Percentiles rank a stretch among this genome's conserved stretches.
These are phyloP conservation scores for Poeciliopsis infans DNA, from an alignment of 2,797 vertebrate genomes.

Conservation along the genomic window DNA sequence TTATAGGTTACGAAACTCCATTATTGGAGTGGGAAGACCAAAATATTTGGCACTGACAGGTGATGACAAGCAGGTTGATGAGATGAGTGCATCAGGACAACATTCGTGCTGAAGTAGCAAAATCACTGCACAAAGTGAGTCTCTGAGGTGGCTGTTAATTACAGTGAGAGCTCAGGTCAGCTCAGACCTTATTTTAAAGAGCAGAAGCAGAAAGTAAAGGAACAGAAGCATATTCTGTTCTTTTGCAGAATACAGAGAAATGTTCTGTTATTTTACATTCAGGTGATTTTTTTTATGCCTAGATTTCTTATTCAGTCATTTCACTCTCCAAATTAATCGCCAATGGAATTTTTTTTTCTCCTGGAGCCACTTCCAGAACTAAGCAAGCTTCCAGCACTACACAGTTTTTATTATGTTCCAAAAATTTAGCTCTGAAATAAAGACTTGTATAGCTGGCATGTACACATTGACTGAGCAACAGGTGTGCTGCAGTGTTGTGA, in stretches of 20 bases:
- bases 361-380: neutral
- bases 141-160: conserved; percentile 29
- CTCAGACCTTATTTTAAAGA: conserved; percentile 26
- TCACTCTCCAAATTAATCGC: neutral
- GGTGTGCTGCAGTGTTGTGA: neutral
- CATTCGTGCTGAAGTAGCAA: conserved; percentile 20
- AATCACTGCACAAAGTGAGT: conserved; percentile 19
- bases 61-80: neutral
- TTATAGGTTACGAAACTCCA: neutral
- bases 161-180: neutral
- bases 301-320: neutral
- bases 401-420: neutral
- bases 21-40: neutral
- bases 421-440: neutral
- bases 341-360: neutral
- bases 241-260: neutral
- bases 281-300: neutral
- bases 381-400: neutral
- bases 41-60: neutral
- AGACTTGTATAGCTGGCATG: neutral
- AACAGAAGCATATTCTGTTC: neutral
- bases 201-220: neutral
- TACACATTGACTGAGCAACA: neutral
- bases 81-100: conserved; percentile 12
- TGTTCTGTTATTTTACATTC: neutral